Evolutionary conservation across 2,113 vertebrate species (phyloP), one percentile per base, ranked within the genome.

Genomic region (Chascanopsetta lugubris): DNA sequence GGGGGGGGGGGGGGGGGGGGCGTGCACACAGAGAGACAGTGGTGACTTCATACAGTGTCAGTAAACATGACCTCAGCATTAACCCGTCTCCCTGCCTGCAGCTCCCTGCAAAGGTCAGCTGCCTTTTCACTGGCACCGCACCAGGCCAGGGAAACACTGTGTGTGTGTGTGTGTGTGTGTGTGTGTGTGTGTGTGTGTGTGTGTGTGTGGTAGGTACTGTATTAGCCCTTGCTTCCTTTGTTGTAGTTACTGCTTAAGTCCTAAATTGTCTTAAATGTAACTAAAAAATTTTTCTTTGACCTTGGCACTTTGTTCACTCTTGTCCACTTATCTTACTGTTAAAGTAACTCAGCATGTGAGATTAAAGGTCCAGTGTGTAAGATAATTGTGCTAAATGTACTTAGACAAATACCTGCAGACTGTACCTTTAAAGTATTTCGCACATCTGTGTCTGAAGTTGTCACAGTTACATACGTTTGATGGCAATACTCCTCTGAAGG

Each of bases 61-160:
- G 75, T 69, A 77, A 79, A 79, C 79, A 59, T 63, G 58, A 80
- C 66, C 56, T 58, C 77, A 57, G 62, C 17, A 34, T 80, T 46
- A n/a, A 64, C 70, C 80, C 58, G 50, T 80, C 84, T 89, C 85
- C 79, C 73, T 69, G 78, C 65, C 32, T n/a, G n/a, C n/a, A 36
- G 61, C 72, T 73, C 55, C 63, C 48, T 53, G 71, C 27, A 87
- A 80, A 83, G 88, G 87, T 90, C 85, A 84, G 67, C 79, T 77
- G 75, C 45, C 56, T 81, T 76, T 76, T 54, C 25, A 18, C 58
- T 57, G 65, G 49, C 50, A 53, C 30, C 43, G 57, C 21, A 22
- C 77, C 58, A 70, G 69, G 21, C 20, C 15, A 61, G 36, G 58
- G 62, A 62, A 68, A 74, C 68, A 48, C 21, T 13, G 26, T 7